These are phyloP conservation scores for Hybos culiciformis DNA, from an alignment of 2,888 invertebrate genomes.

Conservation along the genomic window DNA sequence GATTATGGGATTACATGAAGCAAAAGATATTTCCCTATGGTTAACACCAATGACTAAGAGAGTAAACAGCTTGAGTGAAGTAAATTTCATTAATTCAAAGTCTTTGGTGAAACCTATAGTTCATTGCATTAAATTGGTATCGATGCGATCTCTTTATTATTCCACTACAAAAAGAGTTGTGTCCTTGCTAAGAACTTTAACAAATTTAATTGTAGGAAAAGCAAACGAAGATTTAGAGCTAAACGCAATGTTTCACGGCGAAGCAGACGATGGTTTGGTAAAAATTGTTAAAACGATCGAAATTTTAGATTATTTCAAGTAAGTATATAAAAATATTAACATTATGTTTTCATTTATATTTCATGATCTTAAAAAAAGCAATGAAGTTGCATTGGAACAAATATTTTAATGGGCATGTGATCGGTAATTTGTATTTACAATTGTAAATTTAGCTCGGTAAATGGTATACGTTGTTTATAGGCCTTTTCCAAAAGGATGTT, in stretches of 20 bases:
- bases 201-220: slow-evolving; percentile 68
- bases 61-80: slow-evolving; percentile 45
- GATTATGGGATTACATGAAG: slow-evolving; percentile 60
- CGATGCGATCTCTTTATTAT: slow-evolving; percentile 73
- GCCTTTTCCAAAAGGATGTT: no score
- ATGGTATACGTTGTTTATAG: no score
- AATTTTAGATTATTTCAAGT: slow-evolving; percentile 47
- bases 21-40: slow-evolving; percentile 71
- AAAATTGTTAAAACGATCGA: slow-evolving; percentile 44
- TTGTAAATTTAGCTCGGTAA: no score
- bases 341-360: no score
- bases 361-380: no score
- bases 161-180: slow-evolving; percentile 50
- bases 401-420: no score
- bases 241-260: slow-evolving; percentile 68
- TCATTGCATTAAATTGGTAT: slow-evolving; percentile 73
- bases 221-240: slow-evolving; percentile 67
- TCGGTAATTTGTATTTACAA: no score
- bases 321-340: slow-evolving; percentile 20
- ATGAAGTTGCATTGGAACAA: no score
- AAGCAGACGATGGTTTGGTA: slow-evolving; percentile 58
- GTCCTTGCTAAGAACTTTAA: slow-evolving; percentile 63
- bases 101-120: slow-evolving; percentile 52
- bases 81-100: slow-evolving; percentile 53
- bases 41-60: slow-evolving; percentile 54